Evolutionary conservation across 2,797 vertebrate genomes (phyloP), one percentile per base, ranked within the genome.

Genomic region (Lates japonicus): DNA sequence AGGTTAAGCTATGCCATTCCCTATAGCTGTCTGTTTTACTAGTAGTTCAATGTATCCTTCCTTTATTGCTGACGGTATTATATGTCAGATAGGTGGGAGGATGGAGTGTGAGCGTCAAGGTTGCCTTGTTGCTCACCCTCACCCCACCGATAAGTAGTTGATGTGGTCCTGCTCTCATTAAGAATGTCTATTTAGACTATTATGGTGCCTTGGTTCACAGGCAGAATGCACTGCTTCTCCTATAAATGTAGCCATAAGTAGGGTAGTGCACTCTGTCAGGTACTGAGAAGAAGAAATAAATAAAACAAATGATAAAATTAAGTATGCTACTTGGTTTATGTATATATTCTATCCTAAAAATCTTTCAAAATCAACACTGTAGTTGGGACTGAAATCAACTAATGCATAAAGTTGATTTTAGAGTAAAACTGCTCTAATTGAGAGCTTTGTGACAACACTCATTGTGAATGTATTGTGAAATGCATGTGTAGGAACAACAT

Each of bases 401-500:
- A 9, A 31, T 19, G 33, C 22, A 51, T 16, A 59, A 61, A n/a
- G 31, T 2, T 5, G 19, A 17, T n/a, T 29, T 20, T 7, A 25
- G 35, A 29, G 42, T 44, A 11, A n/a, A 29, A n/a, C 67, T 57
- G 20, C 46, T n/a, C 62, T 6, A 44, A 44, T 39, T 59, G 68
- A 22, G 20, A 16, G 35, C n/a, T 70, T 29, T 62, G 37, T 1
- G 16, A 42, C 58, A 41, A 48, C 51, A 12, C 17, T 35, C 13
- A 51, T n/a, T 63, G 49, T 33, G 5, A 9, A 9, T 17, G 1
- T 33, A 33, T 44, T 41, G 12, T 60, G 39, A 12, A n/a, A 12
- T 69, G 51, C 14, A 25, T 49, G 55, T 48, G 22, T 71, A 58
- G n/a, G n/a, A n/a, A n/a, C 57, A 57, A 64, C 31, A 25, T 22